Evolutionary conservation across 2,113 vertebrate species (phyloP).

Genomic region (Stercorarius parasiticus): DNA sequence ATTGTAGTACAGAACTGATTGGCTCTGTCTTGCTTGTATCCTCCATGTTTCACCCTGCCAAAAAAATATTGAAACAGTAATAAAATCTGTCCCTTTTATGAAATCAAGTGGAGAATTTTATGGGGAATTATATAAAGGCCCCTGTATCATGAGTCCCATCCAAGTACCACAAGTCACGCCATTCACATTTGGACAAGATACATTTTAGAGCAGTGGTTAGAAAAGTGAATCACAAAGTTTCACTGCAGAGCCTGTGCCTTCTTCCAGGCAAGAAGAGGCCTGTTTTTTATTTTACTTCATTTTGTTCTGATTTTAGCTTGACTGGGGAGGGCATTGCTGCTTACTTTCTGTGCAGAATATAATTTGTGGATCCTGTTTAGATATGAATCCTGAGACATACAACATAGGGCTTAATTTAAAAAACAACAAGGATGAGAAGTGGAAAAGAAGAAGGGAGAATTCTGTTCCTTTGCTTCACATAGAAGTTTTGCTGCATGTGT

Average conservation of each 20-base stretch:
- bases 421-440: neutral
- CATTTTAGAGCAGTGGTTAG: neutral
- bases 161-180: neutral
- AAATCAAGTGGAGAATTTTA: neutral
- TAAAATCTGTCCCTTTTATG: neutral
- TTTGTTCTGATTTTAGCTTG: neutral
- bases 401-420: neutral
- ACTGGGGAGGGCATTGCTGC: neutral
- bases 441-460: neutral
- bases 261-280: neutral
- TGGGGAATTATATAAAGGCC: neutral
- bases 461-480: neutral
- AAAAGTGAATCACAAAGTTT: neutral
- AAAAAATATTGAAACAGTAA: neutral
- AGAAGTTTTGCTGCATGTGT: neutral
- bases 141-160: neutral
- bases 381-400: neutral
- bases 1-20: neutral
- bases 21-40: neutral
- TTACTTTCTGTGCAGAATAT: neutral
- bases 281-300: conserved; percentile 13
- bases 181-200: neutral
- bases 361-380: neutral
- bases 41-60: neutral
- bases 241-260: neutral